Conservation (phyloP, 2,113 vertebrate genomes). For the Theristicus caerulescens region DNA sequence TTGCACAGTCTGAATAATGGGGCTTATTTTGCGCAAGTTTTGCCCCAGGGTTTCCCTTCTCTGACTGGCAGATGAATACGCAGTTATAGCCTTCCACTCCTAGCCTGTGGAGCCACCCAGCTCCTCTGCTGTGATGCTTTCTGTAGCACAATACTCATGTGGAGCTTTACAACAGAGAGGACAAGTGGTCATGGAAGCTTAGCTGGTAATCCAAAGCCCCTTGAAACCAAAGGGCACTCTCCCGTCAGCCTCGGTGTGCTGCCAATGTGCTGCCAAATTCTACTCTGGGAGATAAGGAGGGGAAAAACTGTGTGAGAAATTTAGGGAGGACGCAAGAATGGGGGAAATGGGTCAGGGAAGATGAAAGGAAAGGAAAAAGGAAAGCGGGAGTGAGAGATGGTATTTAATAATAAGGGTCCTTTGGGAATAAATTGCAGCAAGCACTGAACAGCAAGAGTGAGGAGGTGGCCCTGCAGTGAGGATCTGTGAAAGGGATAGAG, state of each 20-base stretch:
- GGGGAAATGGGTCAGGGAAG: neutral
- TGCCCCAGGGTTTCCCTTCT: conserved; percentile 40
- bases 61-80: conserved; percentile 42
- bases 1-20: conserved; percentile 21
- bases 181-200: conserved; percentile 22
- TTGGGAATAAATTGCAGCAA: neutral
- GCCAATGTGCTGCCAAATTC: neutral
- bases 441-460: neutral
- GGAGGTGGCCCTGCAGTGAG: neutral
- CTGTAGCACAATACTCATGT: neutral
- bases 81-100: neutral
- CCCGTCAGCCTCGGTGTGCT: neutral
- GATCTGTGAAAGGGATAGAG: neutral
- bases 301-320: neutral
- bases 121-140: conserved; percentile 39
- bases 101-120: conserved; percentile 18
- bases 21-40: conserved; percentile 46
- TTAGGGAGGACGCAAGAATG: neutral
- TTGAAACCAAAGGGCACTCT: neutral
- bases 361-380: neutral
- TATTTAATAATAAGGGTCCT: neutral
- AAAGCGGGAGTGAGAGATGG: neutral
- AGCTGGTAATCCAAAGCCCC: conserved; percentile 12
- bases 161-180: conserved; percentile 5
- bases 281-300: neutral